Evolutionary conservation across 92 coral and sea anemone species (phyloP), one percentile per base, ranked within the genome.

Genomic region (Epizoanthus ramosus): DNA sequence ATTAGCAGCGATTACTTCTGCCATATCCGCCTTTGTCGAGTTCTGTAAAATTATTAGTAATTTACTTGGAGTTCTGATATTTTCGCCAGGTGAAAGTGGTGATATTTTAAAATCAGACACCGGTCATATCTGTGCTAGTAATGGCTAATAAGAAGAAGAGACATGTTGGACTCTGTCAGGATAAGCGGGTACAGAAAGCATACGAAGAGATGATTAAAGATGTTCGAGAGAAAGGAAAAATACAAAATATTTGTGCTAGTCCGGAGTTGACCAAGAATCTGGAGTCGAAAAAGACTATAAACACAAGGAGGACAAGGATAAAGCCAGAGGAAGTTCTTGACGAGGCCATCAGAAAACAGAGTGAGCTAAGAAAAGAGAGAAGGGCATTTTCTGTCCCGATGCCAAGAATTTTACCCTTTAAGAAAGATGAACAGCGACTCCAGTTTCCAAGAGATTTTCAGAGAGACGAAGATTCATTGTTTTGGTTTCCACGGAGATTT

Each of bases 381-480:
- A 61, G 77, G 10, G 73, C 91, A 0, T 83, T 93, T 31, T 59
- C 73, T 50, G 92, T 84, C 8, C 92, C 94, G 4, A 92, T 86
- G 15, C 79, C 89, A 31, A 79, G 83, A 71, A 83, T 93, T 18
- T 41, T 86, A 14, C 97, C 97, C 18, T 93, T 93, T 41, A 84
- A 85, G 39, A 83, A 61, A 17, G 86, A 88, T 22, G 71, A 59
- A 43, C 73, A 77, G 22, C 85, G 90, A 13, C 80, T 85, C 16
- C 87, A 82, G 22, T 88, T 91, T 45, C 93, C 93, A 1, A 83
- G 81, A 59, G 94, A 91, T 50, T 91, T 85, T 63, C 89, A 83
- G 53, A 75, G 88, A 15, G 90, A 91, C 6, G 77, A 91, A 18
- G 56, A 75, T 17, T 74, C 90, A 6, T 57, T 79, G 22, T 22